Evolutionary conservation across 2,888 invertebrate species (phyloP).

Genomic region (Clunio marinus): DNA sequence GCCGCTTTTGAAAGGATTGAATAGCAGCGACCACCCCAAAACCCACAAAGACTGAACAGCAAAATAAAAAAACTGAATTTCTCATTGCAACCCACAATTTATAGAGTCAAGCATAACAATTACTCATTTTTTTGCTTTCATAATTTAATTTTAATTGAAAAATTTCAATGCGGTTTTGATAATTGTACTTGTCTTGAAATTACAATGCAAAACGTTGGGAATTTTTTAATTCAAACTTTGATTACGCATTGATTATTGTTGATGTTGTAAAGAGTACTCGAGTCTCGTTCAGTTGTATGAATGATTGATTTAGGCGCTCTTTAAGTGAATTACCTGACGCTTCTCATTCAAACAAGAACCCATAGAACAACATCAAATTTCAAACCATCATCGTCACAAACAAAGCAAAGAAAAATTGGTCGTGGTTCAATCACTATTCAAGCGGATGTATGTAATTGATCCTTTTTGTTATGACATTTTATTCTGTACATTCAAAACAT

Average conservation of each 20-base stretch:
- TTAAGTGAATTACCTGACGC: no score
- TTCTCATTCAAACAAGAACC: no score
- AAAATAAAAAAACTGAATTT: neutral
- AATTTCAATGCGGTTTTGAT: conserved; percentile 12
- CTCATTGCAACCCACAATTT: neutral
- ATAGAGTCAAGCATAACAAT: conserved; percentile 14
- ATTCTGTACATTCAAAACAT: neutral
- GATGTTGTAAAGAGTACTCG: no score
- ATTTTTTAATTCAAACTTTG: no score
- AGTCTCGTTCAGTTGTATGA: no score
- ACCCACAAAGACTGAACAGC: neutral
- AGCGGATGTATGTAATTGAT: conserved; percentile 33
- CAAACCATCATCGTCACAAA: no score
- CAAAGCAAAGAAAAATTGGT: no score
- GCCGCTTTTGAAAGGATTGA: conserved; percentile 22
- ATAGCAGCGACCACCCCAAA: neutral
- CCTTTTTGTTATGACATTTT: neutral
- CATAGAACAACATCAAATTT: no score
- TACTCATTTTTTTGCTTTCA: neutral
- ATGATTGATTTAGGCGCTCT: no score
- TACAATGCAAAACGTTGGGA: neutral
- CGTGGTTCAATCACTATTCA: no score
- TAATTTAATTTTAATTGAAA: conserved; percentile 29
- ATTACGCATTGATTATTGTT: no score
- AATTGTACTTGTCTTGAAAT: no score